Evolutionary conservation across 2,797 vertebrate species (phyloP).

Genomic region (Sciurus carolinensis): DNA sequence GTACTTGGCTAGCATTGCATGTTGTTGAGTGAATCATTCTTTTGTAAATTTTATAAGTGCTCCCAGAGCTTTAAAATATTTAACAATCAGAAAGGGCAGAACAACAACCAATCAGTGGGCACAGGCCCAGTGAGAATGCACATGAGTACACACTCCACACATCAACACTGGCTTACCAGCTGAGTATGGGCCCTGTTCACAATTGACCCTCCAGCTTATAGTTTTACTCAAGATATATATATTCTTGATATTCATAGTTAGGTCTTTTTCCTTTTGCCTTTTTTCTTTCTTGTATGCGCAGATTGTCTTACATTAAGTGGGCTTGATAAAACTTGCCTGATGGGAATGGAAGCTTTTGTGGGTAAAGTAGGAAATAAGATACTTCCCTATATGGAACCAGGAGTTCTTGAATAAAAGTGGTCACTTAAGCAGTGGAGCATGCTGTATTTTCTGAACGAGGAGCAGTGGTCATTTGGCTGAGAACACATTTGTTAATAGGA

Average conservation of each 20-base stretch:
- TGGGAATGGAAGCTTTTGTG: neutral
- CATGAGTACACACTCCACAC: rapidly evolving
- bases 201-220: too few relatives aligned
- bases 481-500: neutral
- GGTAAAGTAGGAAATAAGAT: neutral
- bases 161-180: neutral
- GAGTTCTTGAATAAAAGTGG: neutral
- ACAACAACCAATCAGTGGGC: too few relatives aligned
- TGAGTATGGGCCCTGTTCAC: neutral
- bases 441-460: neutral
- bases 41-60: neutral
- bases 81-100: neutral
- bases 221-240: neutral
- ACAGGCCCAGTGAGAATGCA: neutral
- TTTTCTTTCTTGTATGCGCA: neutral
- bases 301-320: neutral
- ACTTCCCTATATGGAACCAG: neutral
- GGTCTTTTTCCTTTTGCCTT: neutral
- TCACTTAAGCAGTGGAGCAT: neutral
- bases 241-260: neutral
- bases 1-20: neutral
- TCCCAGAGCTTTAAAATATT: neutral
- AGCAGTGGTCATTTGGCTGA: neutral
- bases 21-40: neutral
- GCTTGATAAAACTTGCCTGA: neutral